Base-by-base conservation (phyloP, 2,797 vertebrate species). In the Chelon auratus region DNA sequence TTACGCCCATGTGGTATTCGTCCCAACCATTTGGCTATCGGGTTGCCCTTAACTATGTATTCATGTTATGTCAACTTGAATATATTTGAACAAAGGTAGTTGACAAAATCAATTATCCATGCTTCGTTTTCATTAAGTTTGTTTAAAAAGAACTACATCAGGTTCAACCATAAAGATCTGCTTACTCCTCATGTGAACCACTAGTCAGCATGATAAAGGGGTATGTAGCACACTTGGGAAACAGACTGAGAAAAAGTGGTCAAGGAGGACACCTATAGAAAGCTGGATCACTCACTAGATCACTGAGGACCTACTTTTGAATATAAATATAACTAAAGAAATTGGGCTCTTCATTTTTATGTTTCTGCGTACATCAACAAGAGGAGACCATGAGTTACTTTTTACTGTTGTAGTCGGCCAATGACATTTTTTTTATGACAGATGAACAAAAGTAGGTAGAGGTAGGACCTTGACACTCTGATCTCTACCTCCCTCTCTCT, bases 391-490 rank as follows among this genome's bases (percentile, higher is more conserved):
- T 22, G 77, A 54, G 58, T 75, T 71, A 33, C 53, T 39, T 24
- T 26, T 57, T 40, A 53, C 20, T 52, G 50, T 59, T 55, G 24
- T 48, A 58, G 37, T 15, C 4, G 17, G 8, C 24, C 48, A 73
- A 58, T 69, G 58, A 82, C 15, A 11, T 64, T 72, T 66, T 66
- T 22, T 22, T 22, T 63, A 72, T 50, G 71, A 87, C 82, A 65
- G 69, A 82, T 58, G 72, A 80, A 48, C 67, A 77, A 33, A 65
- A 22, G 60, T 40, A 66, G 76, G 70, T 47, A 54, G 48, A 73
- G 54, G 55, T 5, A 52, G 57, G 56, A 78, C 72, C 68, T 74
- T 74, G 72, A 69, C 77, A 73, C 73, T 36, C 62, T 76, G 65
- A 72, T 65, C 75, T 24, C 62, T 33, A 18, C 10, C 55, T 47